Evolutionary conservation across 2,888 invertebrate species (phyloP).

Genomic region (Patella pellucida): DNA sequence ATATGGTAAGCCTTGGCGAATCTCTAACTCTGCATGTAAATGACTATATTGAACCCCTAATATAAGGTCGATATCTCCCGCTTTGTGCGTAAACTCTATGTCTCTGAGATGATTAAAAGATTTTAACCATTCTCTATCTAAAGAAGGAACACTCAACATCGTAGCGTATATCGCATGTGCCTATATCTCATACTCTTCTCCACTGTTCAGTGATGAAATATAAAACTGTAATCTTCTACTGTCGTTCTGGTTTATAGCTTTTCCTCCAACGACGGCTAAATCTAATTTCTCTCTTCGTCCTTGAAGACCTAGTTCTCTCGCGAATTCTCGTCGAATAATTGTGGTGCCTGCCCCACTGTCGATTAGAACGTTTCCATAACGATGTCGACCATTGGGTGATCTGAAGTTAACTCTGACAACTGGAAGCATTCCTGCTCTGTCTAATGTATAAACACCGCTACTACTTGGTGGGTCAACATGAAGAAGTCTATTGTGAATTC

Average conservation of each 20-base stretch:
- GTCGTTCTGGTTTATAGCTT: too few relatives aligned
- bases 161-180: conserved; percentile 26
- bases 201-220: conserved; percentile 18
- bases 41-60: conserved; percentile 26
- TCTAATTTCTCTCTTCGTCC: not conserved
- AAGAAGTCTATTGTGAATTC: conserved; percentile 17
- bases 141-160: conserved; percentile 16
- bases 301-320: conserved; percentile 3
- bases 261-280: not conserved
- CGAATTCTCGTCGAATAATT: conserved; percentile 7
- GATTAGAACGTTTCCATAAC: conserved; percentile 20
- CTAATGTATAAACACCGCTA: conserved; percentile 12
- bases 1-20: conserved; percentile 16
- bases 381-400: conserved; percentile 19
- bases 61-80: conserved; percentile 20
- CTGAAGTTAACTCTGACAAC: conserved; percentile 20
- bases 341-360: conserved; percentile 26
- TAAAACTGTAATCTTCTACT: conserved; percentile 1
- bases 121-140: conserved; percentile 16
- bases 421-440: conserved; percentile 19
- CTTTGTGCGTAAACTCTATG: conserved; percentile 12
- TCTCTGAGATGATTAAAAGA: conserved; percentile 3
- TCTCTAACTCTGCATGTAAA: conserved; percentile 18
- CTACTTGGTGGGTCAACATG: conserved; percentile 19
- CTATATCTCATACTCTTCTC: conserved; percentile 22